Base-by-base conservation (phyloP, 2,113 vertebrate genomes). In the Peromyscus polionotus region DNA sequence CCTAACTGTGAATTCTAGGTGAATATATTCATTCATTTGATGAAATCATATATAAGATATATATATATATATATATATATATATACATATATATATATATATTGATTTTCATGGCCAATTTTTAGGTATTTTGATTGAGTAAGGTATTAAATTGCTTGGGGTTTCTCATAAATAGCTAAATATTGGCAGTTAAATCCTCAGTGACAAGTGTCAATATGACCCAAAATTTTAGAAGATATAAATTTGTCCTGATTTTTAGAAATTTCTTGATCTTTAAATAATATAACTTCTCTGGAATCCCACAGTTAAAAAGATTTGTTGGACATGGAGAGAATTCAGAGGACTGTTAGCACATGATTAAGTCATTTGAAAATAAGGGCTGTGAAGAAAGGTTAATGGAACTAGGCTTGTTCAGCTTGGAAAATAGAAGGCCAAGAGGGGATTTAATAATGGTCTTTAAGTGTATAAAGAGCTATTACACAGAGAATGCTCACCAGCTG, bases 361-460 rank as follows among this genome's bases (percentile, higher is more conserved):
- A 97, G 83, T 94, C 76, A 93, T 83, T 95, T 81, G 17, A 85
- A 96, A 93, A 94, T 96, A 94, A 97, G 93, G 76, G 24, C 59
- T 91, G 33, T 90, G 26, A 94, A 91, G 73, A 97, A 96, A 97
- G 95, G 96, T 96, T 96, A 96, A 97, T 94, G 81, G 48, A 95
- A 96, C 31, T 88, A 72, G 42, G 20, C 88, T 61, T 91, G 51
- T 95, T 97, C 90, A 93, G 67, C 45, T 93, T 97, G 61, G 51
- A 95, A 96, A 97, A 94, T 57, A 91, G 88, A 96, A 97, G 72
- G 67, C 61, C 91, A 96, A 95, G 84, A 95, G 26, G 90, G 77
- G 67, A 95, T 96, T 96, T 96, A 95, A 91, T 95, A 96, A 96
- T 96, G 54, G 83, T 93, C 39, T 98, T 94, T 96, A 96, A 93